Evolutionary conservation across 2,113 vertebrate genomes (phyloP).

Genomic region (Jaculus jaculus): DNA sequence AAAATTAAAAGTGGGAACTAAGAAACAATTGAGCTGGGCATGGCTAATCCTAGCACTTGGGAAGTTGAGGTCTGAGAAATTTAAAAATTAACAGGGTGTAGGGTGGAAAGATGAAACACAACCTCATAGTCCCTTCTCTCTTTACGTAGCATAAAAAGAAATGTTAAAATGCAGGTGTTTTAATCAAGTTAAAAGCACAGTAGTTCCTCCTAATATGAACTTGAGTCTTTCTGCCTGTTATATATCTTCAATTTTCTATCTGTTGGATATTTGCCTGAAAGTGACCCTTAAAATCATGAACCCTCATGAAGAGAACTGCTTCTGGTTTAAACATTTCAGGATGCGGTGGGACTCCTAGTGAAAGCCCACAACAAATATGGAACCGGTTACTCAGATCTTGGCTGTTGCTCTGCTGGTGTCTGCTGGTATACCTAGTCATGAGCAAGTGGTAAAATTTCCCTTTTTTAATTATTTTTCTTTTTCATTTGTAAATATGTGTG

Average conservation of each 20-base stretch:
- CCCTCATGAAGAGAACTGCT: not conserved
- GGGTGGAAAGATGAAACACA: no score
- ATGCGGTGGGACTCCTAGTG: not conserved
- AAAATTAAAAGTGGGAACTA: not conserved
- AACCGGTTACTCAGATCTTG: not conserved
- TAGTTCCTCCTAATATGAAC: not conserved
- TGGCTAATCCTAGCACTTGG: no score
- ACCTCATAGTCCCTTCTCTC: no score
- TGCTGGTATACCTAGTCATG: not conserved
- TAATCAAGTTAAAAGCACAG: not conserved
- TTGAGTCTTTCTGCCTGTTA: not conserved
- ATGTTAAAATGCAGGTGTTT: not conserved
- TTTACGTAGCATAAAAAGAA: no score
- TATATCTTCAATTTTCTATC: not conserved
- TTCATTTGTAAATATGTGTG: not conserved
- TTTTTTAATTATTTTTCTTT: not conserved
- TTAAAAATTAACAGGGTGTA: no score
- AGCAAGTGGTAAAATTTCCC: not conserved
- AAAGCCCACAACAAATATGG: not conserved
- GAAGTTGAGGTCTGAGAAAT: no score
- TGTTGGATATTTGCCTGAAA: constrained; percentile 19
- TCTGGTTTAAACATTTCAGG: not conserved
- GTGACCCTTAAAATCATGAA: not conserved
- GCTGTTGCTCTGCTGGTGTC: not conserved
- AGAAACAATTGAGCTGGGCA: no score